Base-by-base conservation (phyloP, 2,888 invertebrate genomes). In the Eilema caniola region DNA sequence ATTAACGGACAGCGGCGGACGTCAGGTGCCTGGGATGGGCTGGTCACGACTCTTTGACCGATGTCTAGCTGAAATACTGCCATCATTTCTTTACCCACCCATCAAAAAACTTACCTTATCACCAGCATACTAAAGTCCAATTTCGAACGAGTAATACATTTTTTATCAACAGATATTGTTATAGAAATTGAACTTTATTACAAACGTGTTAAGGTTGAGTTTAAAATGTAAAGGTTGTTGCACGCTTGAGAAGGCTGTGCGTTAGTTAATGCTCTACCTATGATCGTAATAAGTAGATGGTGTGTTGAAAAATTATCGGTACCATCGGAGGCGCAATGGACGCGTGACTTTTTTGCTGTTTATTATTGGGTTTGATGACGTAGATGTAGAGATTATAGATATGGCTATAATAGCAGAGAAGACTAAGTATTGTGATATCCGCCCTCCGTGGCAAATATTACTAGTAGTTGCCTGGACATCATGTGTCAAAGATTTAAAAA, bases 241-340 rank as follows among this genome's bases (percentile, higher is more conserved):
- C 82, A 83, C 83, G 83, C 85, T 86, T 86, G 88, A 88, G 89
- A 88, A 90, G 64, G 88, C 90, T 86, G 76, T 85, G 88, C 90
- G 92, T 92, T 92, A 90, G 93, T 93, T 94, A 93, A 93, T 94
- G 92, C 89, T 92, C 90, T 91, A 92, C 89, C 93, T 94, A 93
- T 92, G 94, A 94, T 94, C 91, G 93, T 94, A 95, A 94, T 95
- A 95, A 95, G 95, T 94, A 93, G 94, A 95, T 91, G 94, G 93
- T 93, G 94, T 94, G 95, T 95, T 95, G 95, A 95, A 95, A 94
- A 95, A 95, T 95, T 95, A 94, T 95, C 94, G 93, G 93, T 89
- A 88, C 92, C 90, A 94, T 94, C 94, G 93, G 92, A 93, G 95
- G 94, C 93, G 92, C 94, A 93, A 91, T 93, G 92, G 91, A 91